A percentile compares a stretch with the other conserved stretches of the same genome.
Evolutionary conservation across 2,888 invertebrate species (phyloP).

Genomic region (Sturmia bella): DNA sequence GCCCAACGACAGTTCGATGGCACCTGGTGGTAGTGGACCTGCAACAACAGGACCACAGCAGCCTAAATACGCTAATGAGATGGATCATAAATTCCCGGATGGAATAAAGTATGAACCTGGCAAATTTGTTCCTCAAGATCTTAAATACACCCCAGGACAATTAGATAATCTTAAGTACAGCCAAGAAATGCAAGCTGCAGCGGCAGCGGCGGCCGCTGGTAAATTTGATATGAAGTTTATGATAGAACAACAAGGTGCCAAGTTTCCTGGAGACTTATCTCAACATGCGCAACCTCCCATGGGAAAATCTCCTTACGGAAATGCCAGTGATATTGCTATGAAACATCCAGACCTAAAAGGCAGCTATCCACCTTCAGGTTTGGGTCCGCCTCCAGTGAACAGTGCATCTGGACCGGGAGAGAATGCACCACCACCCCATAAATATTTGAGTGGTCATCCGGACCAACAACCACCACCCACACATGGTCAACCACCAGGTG

Average conservation of each 20-base stretch:
- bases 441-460: conserved; percentile 57
- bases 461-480: conserved; percentile 66
- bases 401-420: conserved; percentile 44
- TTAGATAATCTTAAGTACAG: conserved; percentile 79
- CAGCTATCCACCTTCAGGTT: conserved; percentile 74
- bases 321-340: conserved; percentile 75
- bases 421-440: conserved; percentile 65
- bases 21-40: conserved; percentile 66
- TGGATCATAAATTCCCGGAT: conserved; percentile 80
- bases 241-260: conserved; percentile 78
- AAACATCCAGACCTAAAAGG: conserved; percentile 80
- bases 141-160: conserved; percentile 82
- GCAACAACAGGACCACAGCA: conserved; percentile 71
- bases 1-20: conserved; percentile 73
- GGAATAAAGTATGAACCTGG: conserved; percentile 78
- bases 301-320: conserved; percentile 73
- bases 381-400: conserved; percentile 54
- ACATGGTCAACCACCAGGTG: conserved; percentile 76
- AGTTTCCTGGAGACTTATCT: conserved; percentile 77
- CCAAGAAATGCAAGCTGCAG: conserved; percentile 80
- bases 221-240: conserved; percentile 82
- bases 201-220: conserved; percentile 76
- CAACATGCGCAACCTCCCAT: conserved; percentile 72
- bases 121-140: conserved; percentile 79
- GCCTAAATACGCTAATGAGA: conserved; percentile 78